Evolutionary conservation across 2,113 vertebrate species (phyloP).

Genomic region (Leiothrix lutea): DNA sequence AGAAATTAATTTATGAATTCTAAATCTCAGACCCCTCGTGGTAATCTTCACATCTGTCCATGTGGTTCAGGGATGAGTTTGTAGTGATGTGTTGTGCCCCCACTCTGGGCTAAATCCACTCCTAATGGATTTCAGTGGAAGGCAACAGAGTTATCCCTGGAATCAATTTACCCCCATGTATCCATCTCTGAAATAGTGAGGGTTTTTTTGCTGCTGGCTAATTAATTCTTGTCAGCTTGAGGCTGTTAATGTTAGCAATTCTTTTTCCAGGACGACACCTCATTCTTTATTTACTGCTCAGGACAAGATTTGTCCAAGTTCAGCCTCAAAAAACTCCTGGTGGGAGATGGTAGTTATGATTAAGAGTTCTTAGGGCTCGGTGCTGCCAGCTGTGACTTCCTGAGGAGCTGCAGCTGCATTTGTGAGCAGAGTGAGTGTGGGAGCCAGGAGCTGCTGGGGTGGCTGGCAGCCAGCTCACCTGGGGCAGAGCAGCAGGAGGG

Average conservation of each 20-base stretch:
- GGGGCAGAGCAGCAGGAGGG: neutral
- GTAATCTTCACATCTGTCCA: slow-evolving; percentile 48
- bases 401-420: neutral
- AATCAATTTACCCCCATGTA: neutral
- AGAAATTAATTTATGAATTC: slow-evolving; percentile 26
- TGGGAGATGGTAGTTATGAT: fast-evolving
- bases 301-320: neutral
- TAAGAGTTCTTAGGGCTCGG: neutral
- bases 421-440: neutral
- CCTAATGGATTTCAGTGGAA: neutral
- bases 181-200: neutral
- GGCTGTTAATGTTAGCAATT: neutral
- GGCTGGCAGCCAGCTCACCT: neutral
- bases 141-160: neutral
- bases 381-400: neutral
- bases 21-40: neutral
- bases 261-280: neutral
- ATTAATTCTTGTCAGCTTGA: neutral
- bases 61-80: neutral
- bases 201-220: neutral
- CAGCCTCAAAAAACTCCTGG: neutral
- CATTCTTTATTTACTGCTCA: neutral
- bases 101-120: neutral
- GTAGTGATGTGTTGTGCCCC: neutral
- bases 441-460: neutral